Evolutionary conservation across 1,140 invertebrate genomes (phyloP).

Genomic region (Penaeus indicus): DNA sequence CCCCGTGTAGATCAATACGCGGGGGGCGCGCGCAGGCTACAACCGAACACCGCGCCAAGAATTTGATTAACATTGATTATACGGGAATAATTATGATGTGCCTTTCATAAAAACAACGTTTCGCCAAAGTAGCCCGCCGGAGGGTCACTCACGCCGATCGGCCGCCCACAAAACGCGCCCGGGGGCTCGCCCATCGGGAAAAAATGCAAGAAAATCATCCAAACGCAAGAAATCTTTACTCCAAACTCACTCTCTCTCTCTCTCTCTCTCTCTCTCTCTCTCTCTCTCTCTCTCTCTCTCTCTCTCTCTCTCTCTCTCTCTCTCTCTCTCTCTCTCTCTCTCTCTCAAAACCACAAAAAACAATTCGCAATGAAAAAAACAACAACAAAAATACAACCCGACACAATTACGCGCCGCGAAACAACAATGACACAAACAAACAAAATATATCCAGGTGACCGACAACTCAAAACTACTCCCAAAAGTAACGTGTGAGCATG

Average conservation of each 20-base stretch:
- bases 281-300: slow-evolving; percentile 4
- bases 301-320: too few species aligned
- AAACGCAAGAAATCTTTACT: background rate
- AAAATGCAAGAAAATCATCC: slow-evolving; percentile 9
- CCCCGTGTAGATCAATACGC: slow-evolving; percentile 53
- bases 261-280: background rate
- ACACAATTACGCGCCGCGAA: too few species aligned
- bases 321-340: too few species aligned
- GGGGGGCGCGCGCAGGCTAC: slow-evolving; percentile 45
- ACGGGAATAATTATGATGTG: slow-evolving; percentile 35
- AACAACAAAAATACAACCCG: too few species aligned
- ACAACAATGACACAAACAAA: too few species aligned
- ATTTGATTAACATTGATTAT: slow-evolving; percentile 62
- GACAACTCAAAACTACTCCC: too few species aligned
- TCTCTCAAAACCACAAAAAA: too few species aligned
- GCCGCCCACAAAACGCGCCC: background rate
- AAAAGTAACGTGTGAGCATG: too few species aligned
- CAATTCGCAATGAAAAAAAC: too few species aligned
- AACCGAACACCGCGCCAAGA: slow-evolving; percentile 36
- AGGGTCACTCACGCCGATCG: background rate
- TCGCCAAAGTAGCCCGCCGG: background rate
- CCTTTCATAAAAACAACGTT: background rate
- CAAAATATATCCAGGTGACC: too few species aligned
- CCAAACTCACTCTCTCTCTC: background rate
- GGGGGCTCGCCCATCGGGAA: background rate